Base-by-base conservation (phyloP, 30 jellyfish, hydroid and myxozoan genomes). In the Hydractinia echinata region DNA sequence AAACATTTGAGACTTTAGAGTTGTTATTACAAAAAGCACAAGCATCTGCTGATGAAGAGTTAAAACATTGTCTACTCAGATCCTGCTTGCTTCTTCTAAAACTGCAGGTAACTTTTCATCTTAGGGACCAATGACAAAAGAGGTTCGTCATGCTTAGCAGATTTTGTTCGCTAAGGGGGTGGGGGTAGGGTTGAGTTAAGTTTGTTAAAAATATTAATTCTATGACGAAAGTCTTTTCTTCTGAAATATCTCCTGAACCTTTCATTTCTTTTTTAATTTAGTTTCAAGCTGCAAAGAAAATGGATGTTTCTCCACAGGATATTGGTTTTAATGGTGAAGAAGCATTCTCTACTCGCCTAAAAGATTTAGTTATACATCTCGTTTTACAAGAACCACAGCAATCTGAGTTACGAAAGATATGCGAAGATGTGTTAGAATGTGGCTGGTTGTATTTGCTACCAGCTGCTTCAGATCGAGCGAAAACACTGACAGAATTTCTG, bases 401-500 rank as follows among this genome's bases (percentile, higher is more conserved):
- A 7, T 71, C 81, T 14, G 15, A 52, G 15, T 20, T 71, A 8
- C 44, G 50, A 4, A 71, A 52, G 9, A 30, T 71, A 0, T 15
- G 60, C 5, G 16, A 64, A 66, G 80, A 73, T 5, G 86, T 91
- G 44, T 86, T 91, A 44, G 91, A 78, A 66, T 71, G 66, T 16
- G 97, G 97, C 7, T 91, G 97, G 97, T 82, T 90, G 8, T 79
- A 79, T 76, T 81, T 91, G 9, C 66, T 91, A n/a, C 97, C 97
- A 8, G 51, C 90, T 66, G 89, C 97, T 21, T 82, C 49, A 53
- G 95, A 86, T 61, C 64, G 95, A 60, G 89, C 93, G 64, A 54
- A 61, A 13, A 86, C 94, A 4, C 62, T 91, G 71, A 58, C 84
- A 7, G 53, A 79, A 6, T 86, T 80, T 48, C 67, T 80, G 7